A percentile compares a stretch with the other conserved stretches of the same genome.
phyloP scores from a whole-genome alignment of 2,888 invertebrate species.

The Podotricha telesiphe region DNA sequence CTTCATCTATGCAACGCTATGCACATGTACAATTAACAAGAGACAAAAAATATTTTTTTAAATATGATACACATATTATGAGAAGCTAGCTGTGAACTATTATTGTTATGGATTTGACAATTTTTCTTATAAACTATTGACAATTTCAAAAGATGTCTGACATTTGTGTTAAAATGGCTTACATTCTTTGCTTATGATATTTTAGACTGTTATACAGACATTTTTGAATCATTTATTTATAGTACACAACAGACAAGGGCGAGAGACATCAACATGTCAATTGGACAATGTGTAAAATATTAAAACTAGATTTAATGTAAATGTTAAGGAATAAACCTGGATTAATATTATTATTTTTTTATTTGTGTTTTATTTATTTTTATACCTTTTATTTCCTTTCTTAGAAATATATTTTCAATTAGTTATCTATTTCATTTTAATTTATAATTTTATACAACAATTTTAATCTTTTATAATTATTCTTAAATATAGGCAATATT shows the following conservation, averaged over 20 bases:
- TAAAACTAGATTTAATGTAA: slow-evolving; percentile 79
- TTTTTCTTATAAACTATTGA: too few relatives aligned
- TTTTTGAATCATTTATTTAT: slow-evolving; percentile 49
- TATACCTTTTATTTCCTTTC: slow-evolving; percentile 47
- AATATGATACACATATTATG: too few relatives aligned
- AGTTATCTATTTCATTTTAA: slow-evolving; percentile 10
- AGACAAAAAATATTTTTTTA: too few relatives aligned
- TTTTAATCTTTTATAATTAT: slow-evolving; percentile 1
- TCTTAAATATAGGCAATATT: slow-evolving; percentile 26
- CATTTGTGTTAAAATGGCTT: not conserved
- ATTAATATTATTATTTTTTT: slow-evolving; percentile 79
- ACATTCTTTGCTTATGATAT: not conserved
- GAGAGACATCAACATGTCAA: slow-evolving; percentile 68
- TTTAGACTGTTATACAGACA: slow-evolving; percentile 34
- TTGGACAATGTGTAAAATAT: slow-evolving; percentile 81
- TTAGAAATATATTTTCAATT: slow-evolving; percentile 41
- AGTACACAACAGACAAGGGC: slow-evolving; percentile 64
- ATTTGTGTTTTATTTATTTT: slow-evolving; percentile 71
- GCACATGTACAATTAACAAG: too few relatives aligned
- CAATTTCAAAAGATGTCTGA: too few relatives aligned
- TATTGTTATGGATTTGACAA: too few relatives aligned
- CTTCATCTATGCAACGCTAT: too few relatives aligned
- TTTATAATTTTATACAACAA: not conserved
- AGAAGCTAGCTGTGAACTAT: too few relatives aligned
- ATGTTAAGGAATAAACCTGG: slow-evolving; percentile 82